Evolutionary conservation across 92 coral and sea anemone species (phyloP), one percentile per base, ranked within the genome.

Genomic region (Actinostola sp.): DNA sequence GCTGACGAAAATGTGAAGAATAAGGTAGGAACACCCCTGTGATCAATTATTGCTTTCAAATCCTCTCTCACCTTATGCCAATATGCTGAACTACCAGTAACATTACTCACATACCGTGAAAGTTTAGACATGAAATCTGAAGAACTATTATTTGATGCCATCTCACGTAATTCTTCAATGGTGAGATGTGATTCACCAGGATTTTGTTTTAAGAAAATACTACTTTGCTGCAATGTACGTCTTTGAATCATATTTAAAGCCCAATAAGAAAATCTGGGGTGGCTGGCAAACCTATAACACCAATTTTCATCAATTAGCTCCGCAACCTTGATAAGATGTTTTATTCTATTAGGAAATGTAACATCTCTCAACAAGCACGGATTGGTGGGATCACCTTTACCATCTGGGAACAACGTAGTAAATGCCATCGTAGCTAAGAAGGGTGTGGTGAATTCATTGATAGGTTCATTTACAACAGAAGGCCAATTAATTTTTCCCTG

Each of bases 51-150:
- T 69, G 92, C 88, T 60, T 82, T 86, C 53, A 89, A 75, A 20
- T 89, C 91, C 39, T 89, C 94, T 74, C 71, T 81, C 26, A 83
- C 84, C 53, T 82, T 89, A 59, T 32, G 44, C 96, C 96, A 89
- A 71, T 86, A 89, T 43, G 91, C 73, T 46, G 83, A 39, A 26
- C 88, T 76, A 19, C 92, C 88, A 39, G 86, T 80, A 24, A 87
- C 72, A 61, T 86, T 81, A 35, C 61, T 61, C 28, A 87, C 53
- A 31, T 82, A 82, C 32, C 82, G 82, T 41, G 85, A 77, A 20
- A 82, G 61, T 71, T 87, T 82, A 17, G 80, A 71, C 53, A 80
- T 44, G 39, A 86, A 80, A 51, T 59, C 55, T 62, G 36, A 35
- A 17, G 77, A 39, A 31, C 62, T 54, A 56, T 86, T 73, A 60